Conservation (phyloP, 2,797 vertebrate species). For the Melanotaenia boesemani region DNA sequence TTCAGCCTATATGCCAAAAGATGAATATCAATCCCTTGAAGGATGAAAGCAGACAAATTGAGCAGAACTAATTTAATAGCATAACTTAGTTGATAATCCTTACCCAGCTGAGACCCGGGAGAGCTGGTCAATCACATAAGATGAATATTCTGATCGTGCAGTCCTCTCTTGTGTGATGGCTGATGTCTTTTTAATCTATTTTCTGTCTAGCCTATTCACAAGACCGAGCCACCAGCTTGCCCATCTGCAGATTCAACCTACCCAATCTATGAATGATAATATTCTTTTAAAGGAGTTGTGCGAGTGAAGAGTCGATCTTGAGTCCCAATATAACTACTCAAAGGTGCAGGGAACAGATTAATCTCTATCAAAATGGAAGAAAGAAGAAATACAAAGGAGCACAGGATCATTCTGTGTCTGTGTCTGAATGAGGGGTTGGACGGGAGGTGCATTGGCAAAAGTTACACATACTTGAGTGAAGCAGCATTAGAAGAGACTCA, state of each 20-base stretch:
- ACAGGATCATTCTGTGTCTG: constrained; percentile 37
- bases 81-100: constrained; percentile 49
- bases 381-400: constrained; percentile 42
- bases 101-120: constrained; percentile 54
- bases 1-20: constrained; percentile 32
- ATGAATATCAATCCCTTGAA: constrained; percentile 34
- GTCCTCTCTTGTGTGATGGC: constrained; percentile 52
- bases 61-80: constrained; percentile 59
- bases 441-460: constrained; percentile 6
- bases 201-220: constrained; percentile 62
- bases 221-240: constrained; percentile 46
- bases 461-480: constrained; percentile 9
- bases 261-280: constrained; percentile 72
- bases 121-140: constrained; percentile 55
- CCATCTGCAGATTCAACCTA: constrained; percentile 58
- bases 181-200: constrained; percentile 73
- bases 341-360: constrained; percentile 46
- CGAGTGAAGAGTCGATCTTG: constrained; percentile 62
- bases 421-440: constrained; percentile 30
- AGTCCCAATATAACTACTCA: constrained; percentile 48
- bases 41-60: constrained; percentile 47
- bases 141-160: constrained; percentile 58
- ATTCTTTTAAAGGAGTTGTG: constrained; percentile 64
- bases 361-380: constrained; percentile 56
- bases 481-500: constrained; percentile 75